These are phyloP conservation scores for Anoplophora glabripennis DNA, from an alignment of 1,140 invertebrate species.

Conservation along the genomic window DNA sequence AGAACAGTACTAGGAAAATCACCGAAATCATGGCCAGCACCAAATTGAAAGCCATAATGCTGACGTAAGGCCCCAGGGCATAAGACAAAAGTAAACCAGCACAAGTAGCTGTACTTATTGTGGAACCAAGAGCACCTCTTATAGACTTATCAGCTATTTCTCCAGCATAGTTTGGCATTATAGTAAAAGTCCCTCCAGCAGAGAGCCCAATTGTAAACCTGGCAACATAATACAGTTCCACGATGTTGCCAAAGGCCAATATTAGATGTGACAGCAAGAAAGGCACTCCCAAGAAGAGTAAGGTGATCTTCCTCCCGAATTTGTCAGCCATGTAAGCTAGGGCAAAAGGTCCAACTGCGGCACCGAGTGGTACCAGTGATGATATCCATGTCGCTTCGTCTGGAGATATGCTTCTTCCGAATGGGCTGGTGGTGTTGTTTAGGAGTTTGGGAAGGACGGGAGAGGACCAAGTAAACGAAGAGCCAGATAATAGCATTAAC, in stretches of 20 bases:
- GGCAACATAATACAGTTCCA: constrained; percentile 16
- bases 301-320: constrained; percentile 51
- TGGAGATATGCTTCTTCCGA: constrained; percentile 43
- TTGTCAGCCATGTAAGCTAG: constrained; percentile 47
- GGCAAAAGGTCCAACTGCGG: constrained; percentile 51
- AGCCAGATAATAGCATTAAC: constrained; percentile 60
- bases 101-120: constrained; percentile 31
- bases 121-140: constrained; percentile 30
- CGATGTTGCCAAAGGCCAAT: constrained; percentile 11
- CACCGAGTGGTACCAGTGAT: constrained; percentile 75
- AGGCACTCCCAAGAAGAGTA: constrained; percentile 48
- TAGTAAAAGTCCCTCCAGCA: constrained; percentile 50
- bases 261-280: constrained; percentile 21
- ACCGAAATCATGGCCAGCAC: constrained; percentile 50
- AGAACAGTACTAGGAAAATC: constrained; percentile 53
- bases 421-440: constrained; percentile 29
- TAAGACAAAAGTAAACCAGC: background rate
- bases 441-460: constrained; percentile 61
- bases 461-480: constrained; percentile 70
- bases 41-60: constrained; percentile 50
- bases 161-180: constrained; percentile 53
- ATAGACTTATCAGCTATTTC: constrained; percentile 49
- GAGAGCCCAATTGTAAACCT: constrained; percentile 49
- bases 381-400: constrained; percentile 75
- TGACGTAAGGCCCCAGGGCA: background rate